Conservation (phyloP, 2,888 invertebrate genomes). For the Abrostola triplasia region DNA sequence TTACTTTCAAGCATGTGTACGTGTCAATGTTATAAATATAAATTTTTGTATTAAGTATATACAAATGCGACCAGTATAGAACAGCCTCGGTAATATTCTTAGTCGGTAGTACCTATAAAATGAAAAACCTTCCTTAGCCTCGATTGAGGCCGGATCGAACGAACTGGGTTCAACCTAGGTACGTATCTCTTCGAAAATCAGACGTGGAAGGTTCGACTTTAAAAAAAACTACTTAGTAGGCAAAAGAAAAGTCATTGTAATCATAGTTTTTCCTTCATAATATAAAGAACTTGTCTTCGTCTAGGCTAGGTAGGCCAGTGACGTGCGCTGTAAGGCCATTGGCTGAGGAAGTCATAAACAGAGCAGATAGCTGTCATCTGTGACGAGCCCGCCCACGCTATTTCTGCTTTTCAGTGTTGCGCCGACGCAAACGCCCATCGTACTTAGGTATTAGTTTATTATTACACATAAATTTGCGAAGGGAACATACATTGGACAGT, state of each 20-base stretch:
- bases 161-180: too few relatives aligned
- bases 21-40: background rate
- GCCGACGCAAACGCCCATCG: slow-evolving; percentile 72
- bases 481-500: slow-evolving; percentile 70
- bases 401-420: slow-evolving; percentile 81
- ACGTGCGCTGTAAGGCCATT: slow-evolving; percentile 74
- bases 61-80: too few relatives aligned
- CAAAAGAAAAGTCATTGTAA: too few relatives aligned
- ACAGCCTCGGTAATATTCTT: too few relatives aligned
- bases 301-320: slow-evolving; percentile 46
- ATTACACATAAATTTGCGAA: slow-evolving; percentile 71
- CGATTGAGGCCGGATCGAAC: too few relatives aligned
- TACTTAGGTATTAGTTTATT: slow-evolving; percentile 60
- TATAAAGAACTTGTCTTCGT: background rate
- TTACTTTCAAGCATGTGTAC: slow-evolving; percentile 20
- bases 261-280: background rate
- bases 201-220: too few relatives aligned
- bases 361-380: slow-evolving; percentile 84
- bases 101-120: too few relatives aligned
- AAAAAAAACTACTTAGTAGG: too few relatives aligned
- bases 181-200: too few relatives aligned
- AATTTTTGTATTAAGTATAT: background rate
- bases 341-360: slow-evolving; percentile 88
- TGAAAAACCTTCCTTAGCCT: too few relatives aligned
- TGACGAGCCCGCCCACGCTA: slow-evolving; percentile 86